Evolutionary conservation across 2,888 invertebrate species (phyloP).

Genomic region (Morpho helenor): DNA sequence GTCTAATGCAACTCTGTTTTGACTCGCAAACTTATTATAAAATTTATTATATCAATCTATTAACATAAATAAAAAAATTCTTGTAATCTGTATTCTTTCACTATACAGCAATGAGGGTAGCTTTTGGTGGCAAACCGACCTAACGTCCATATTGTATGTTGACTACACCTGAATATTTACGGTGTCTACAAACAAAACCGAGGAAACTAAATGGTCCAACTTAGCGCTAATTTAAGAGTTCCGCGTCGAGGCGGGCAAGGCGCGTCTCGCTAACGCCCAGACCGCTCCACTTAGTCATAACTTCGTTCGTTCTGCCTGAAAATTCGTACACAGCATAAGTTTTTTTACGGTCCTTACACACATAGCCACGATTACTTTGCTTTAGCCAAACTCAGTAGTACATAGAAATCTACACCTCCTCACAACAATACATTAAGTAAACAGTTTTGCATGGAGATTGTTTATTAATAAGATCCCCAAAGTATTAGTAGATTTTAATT

Average conservation of each 20-base stretch:
- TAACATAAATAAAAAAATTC: too few relatives aligned
- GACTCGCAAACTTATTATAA: too few relatives aligned
- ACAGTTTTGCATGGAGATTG: too few relatives aligned
- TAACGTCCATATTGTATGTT: conserved; percentile 49
- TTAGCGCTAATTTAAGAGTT: conserved; percentile 76
- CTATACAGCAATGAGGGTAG: conserved; percentile 34
- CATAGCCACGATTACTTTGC: too few relatives aligned
- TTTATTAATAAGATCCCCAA: too few relatives aligned
- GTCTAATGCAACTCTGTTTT: not conserved
- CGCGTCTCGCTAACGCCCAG: conserved; percentile 40
- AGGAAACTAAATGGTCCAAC: conserved; percentile 74
- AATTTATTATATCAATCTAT: too few relatives aligned
- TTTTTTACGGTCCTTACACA: not conserved
- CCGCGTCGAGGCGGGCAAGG: conserved; percentile 45
- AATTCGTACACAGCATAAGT: conserved; percentile 10
- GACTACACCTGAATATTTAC: conserved; percentile 66
- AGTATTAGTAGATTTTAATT: too few relatives aligned
- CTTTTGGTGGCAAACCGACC: conserved; percentile 49
- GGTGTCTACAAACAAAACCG: conserved; percentile 71
- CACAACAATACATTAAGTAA: too few relatives aligned
- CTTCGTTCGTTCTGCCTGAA: conserved; percentile 48
- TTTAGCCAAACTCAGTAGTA: too few relatives aligned
- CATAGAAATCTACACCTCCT: too few relatives aligned
- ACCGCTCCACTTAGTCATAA: conserved; percentile 67
- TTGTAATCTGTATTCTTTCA: too few relatives aligned